Evolutionary conservation across 2,888 invertebrate genomes (phyloP), one percentile per base, ranked within the genome.

Genomic region (Pandemis heparana): DNA sequence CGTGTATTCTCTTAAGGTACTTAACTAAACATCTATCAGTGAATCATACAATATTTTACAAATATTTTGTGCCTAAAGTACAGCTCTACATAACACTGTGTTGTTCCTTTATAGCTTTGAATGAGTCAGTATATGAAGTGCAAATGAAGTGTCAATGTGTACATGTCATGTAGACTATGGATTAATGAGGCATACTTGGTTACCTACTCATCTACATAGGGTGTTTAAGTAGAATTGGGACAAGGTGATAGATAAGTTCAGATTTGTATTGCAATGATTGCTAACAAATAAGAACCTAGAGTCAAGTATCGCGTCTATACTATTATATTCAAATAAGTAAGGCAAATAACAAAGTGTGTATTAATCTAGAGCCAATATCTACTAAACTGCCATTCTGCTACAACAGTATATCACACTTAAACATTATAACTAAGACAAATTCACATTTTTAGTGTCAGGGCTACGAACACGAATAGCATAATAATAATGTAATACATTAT

Each of bases 391-490:
- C 18, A 56, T 18, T 23, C 12, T 23, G 23, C 18, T 12, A 12
- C 56, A 56, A 56, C 1, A 53, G 7, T 18, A 56, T 23, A 23
- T 23, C 18, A 53, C 23, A 32, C 23, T 51, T 16, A 53, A 18
- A 43, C 23, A 32, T 10, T 53, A 53, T 41, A 41, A 18, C 5
- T 41, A 16, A 18, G 41, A 41, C 41, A 16, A 10, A 16, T 16
- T 5, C 9, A 16, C n/a, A 18, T 23, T 46, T 63, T 63, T 63
- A 23, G 46, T 46, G 63, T 46, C 63, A 46, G 46, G 63, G 18
- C 46, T 46, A 46, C 3, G n/a, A 51, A 32, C 18, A 70, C 5
- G 32, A 68, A 59, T n/a, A 68, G 41, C 39, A 69, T 32, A 51
- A 56, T 43, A 43, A 62, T 16, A 18, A 8, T 16, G 18, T 43